Evolutionary conservation across 1,140 invertebrate genomes (phyloP).

Genomic region (Trinorchestia longiramus): DNA sequence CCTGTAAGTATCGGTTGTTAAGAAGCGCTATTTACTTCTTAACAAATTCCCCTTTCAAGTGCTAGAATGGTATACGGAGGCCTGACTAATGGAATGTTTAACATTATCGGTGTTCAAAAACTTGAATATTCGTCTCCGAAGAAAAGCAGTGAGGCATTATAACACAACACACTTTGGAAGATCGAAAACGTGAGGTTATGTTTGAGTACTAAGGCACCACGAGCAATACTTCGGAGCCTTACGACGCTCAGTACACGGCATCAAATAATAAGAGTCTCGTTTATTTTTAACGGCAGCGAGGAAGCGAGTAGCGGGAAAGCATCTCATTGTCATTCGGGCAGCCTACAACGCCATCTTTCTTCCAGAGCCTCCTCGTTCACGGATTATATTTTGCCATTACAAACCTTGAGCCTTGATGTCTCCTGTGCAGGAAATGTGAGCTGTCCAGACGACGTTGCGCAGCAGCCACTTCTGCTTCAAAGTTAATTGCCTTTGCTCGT

Average conservation of each 20-base stretch:
- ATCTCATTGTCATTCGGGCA: neutral
- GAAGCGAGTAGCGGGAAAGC: neutral
- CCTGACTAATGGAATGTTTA: neutral
- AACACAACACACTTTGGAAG: neutral
- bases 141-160: neutral
- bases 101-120: neutral
- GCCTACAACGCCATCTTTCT: neutral
- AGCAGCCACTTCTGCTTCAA: neutral
- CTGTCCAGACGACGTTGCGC: neutral
- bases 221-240: neutral
- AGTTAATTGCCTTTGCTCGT: neutral
- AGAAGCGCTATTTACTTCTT: too few species aligned
- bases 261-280: neutral
- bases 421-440: neutral
- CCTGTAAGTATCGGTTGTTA: too few species aligned
- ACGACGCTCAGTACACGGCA: neutral
- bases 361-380: neutral
- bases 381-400: conserved; percentile 9
- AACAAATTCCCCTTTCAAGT: too few species aligned
- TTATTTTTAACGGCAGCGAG: neutral
- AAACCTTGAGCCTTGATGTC: neutral
- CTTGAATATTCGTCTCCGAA: neutral
- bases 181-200: neutral
- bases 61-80: neutral
- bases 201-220: neutral